Base-by-base conservation (phyloP, 2,797 vertebrate genomes). In the Microtus obscurus region DNA sequence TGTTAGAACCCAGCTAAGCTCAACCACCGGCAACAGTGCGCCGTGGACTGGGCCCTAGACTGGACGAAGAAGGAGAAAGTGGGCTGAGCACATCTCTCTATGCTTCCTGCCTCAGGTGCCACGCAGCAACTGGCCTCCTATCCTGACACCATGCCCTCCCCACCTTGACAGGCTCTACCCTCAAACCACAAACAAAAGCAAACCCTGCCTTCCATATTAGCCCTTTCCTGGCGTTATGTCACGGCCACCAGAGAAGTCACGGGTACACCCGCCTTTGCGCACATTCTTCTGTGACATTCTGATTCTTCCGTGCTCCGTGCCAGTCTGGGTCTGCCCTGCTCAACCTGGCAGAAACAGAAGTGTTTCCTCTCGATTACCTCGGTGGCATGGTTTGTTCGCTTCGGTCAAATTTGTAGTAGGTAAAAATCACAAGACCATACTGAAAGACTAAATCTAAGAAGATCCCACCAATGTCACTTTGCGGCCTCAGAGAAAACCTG, bases 361-460 rank as follows among this genome's bases (percentile, higher is more conserved):
- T 83, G 81, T 80, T 79, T 37, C 27, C 48, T 13, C 69, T 37
- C 21, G 17, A 82, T 37, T 85, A 23, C 51, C 71, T 88, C 73
- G 6, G 48, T 21, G 71, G 79, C 63, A 31, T 79, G 4, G 13
- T 4, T 89, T 81, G 13, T 78, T 90, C 34, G 4, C 67, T 95
- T 79, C 90, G 85, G 63, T 80, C 40, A 65, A 48, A 90, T 89
- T 37, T 23, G 40, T 31, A 96, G 51, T 59, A 85, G 27, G 61
- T 40, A 63, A 95, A 88, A 85, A 93, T 71, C 27, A 87, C 13
- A 14, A 40, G 12, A 16, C 16, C 76, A 43, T 76, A 51, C n/a
- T 17, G n/a, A 78, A 74, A 85, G 63, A 77, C 34, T 43, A 83
- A 85, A 17, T 86, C 92, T 67, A 61, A 88, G 83, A 65, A 17